Percentiles rank a stretch among this genome's conserved stretches.
Conservation (phyloP, 2,113 vertebrate species). For the Pyrgilauda ruficollis region DNA sequence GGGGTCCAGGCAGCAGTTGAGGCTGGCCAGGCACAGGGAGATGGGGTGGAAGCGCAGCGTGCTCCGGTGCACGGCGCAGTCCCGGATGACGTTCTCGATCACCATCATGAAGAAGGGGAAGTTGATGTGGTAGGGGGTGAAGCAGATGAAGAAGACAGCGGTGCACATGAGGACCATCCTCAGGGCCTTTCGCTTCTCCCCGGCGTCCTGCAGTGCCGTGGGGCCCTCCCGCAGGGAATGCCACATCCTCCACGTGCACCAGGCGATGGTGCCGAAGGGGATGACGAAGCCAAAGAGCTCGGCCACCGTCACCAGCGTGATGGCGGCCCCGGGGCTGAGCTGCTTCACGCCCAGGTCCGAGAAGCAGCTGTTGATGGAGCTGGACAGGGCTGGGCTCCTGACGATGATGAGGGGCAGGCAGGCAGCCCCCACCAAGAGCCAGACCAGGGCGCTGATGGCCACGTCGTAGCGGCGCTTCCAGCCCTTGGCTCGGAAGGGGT, state of each 20-base stretch:
- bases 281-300: slow-evolving; percentile 85
- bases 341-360: slow-evolving; percentile 79
- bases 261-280: slow-evolving; percentile 78
- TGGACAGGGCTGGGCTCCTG: slow-evolving; percentile 61
- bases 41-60: slow-evolving; percentile 80
- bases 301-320: slow-evolving; percentile 73
- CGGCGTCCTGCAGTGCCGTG: background rate
- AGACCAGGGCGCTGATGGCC: slow-evolving; percentile 73
- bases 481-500: slow-evolving; percentile 79
- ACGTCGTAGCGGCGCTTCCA: slow-evolving; percentile 85
- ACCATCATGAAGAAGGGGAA: slow-evolving; percentile 87
- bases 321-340: slow-evolving; percentile 20
- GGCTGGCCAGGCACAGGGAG: slow-evolving; percentile 85
- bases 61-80: slow-evolving; percentile 64
- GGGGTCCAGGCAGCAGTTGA: slow-evolving; percentile 89
- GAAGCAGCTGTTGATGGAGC: slow-evolving; percentile 75
- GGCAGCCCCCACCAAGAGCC: slow-evolving; percentile 77
- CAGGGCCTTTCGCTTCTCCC: slow-evolving; percentile 79
- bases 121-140: slow-evolving; percentile 88
- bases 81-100: slow-evolving; percentile 70
- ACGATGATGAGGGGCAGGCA: slow-evolving; percentile 83
- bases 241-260: slow-evolving; percentile 79
- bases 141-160: slow-evolving; percentile 85
- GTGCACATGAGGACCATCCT: slow-evolving; percentile 84
- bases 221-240: slow-evolving; percentile 69